Base-by-base conservation (phyloP, 2,113 vertebrate species). In the Antidorcas marsupialis region DNA sequence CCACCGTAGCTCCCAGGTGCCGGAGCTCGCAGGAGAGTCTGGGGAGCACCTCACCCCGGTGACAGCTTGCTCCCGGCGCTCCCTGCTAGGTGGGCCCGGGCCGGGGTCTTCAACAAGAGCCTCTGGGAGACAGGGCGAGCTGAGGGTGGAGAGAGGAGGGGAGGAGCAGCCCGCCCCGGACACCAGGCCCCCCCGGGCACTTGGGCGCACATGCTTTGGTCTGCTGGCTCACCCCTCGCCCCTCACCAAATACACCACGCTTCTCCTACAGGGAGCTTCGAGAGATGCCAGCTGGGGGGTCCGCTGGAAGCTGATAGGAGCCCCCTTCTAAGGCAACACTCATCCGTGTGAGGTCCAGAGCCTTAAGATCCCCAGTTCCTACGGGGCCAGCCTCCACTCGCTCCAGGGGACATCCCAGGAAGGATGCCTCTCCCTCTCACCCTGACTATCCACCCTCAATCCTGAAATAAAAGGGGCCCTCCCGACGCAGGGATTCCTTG, bases 261-360 rank as follows among this genome's bases (percentile, higher is more conserved):
- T 91, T 62, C 67, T n/a, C 62, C 33, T 8, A 62, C 11, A 53
- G 25, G 52, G 14, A 64, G 82, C 74, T 67, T 28, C 15, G 28
- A 92, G 43, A 96, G 91, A 25, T 2, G 60, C n/a, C 45, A 13
- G 59, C 4, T 16, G 95, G 98, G 98, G 98, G 19, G 97, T 97
- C 86, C 91, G 97, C 97, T 82, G 82, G 92, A 98, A 96, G 93
- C 98, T 82, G 83, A 30, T 25, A 59, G 92, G 95, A 97, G 8
- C 97, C 91, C 97, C 97, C n/a, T 89, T 95, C 57, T 89, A 95
- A 97, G 2, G 33, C 45, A 27, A 27, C 28, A 33, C 64, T 30
- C 50, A 59, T 9, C 62, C 0, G n/a, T 21, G 62, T 16, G 59
- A 47, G 43, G 25, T 4, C 27, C 13, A 27, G 47, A 30, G 52